Conservation (phyloP, 2,797 vertebrate species). For the Lacerta bilineata region DNA sequence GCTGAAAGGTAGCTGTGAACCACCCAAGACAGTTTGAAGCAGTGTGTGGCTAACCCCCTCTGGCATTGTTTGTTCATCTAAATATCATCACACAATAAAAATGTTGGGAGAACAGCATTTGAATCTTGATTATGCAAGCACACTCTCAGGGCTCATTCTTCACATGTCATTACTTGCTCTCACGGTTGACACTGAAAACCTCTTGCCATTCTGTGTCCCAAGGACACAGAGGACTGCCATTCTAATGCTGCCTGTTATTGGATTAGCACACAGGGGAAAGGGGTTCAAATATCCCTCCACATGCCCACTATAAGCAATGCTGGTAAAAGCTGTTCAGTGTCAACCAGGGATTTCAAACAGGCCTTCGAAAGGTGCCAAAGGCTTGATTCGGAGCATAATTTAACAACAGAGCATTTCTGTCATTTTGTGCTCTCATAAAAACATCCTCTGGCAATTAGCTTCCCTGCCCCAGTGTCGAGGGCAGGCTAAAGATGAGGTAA, state of each 20-base stretch:
- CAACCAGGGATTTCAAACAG: slow-evolving; percentile 7
- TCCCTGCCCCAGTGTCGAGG: neutral
- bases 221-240: too few species aligned
- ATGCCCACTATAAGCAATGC: neutral
- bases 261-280: neutral
- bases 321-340: neutral
- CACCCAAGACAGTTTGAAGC: neutral
- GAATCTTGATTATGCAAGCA: neutral
- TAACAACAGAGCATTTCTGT: slow-evolving; percentile 29
- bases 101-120: neutral
- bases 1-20: neutral
- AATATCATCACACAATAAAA: neutral
- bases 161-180: neutral
- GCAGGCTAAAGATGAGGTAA: slow-evolving; percentile 7
- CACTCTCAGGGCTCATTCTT: neutral
- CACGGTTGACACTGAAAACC: neutral
- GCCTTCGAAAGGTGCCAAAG: neutral
- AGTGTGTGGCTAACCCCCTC: neutral
- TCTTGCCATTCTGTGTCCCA: neutral
- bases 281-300: neutral
- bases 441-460: slow-evolving; percentile 9
- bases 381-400: slow-evolving; percentile 32
- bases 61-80: neutral
- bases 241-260: neutral
- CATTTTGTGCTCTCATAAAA: slow-evolving; percentile 37